Conservation (phyloP, 2,888 invertebrate genomes). For the Ischnus inquisitorius region DNA sequence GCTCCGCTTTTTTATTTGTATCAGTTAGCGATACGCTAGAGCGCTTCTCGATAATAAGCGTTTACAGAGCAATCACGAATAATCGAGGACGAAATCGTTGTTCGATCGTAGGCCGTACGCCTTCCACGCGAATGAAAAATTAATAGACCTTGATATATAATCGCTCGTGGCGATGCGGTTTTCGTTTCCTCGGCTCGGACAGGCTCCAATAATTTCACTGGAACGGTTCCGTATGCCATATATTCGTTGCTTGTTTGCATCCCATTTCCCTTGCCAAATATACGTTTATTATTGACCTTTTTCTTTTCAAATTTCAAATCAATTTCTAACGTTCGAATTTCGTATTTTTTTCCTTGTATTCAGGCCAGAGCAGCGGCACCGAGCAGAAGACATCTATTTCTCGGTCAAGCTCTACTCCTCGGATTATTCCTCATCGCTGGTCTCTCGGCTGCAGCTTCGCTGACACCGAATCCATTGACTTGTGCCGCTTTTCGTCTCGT, state of each 20-base stretch:
- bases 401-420: constrained; percentile 94
- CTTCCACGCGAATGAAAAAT: constrained; percentile 70
- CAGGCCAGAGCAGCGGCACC: constrained; percentile 93
- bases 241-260: constrained; percentile 70
- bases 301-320: no score
- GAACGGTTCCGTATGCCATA: constrained; percentile 72
- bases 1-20: neutral
- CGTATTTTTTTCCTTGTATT: neutral
- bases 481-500: constrained; percentile 94
- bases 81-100: constrained; percentile 65
- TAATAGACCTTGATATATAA: constrained; percentile 78
- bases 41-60: constrained; percentile 7
- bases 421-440: constrained; percentile 94
- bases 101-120: constrained; percentile 62
- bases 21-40: neutral
- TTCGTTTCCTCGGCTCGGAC: constrained; percentile 74
- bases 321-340: no score
- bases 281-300: neutral
- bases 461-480: constrained; percentile 92
- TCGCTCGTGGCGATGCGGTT: constrained; percentile 62
- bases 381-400: constrained; percentile 93
- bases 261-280: constrained; percentile 29
- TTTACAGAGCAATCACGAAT: constrained; percentile 1
- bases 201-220: constrained; percentile 80
- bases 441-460: constrained; percentile 92